Conservation (phyloP, 2,888 invertebrate genomes). For the Parasteatoda lunata region DNA sequence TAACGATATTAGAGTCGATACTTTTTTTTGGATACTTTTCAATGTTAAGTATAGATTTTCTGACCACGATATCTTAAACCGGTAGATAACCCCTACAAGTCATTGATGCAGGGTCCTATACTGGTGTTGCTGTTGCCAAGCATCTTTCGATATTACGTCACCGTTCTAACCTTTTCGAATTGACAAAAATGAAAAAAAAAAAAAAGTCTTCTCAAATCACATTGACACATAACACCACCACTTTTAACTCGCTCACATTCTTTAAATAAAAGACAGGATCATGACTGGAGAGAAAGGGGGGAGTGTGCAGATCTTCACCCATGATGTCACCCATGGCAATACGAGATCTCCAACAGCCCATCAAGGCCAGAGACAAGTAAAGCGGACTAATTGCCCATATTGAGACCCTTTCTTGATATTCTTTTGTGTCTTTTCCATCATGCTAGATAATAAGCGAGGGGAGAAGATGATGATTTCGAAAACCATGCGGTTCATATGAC, state of each 20-base stretch:
- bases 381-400: constrained; percentile 59
- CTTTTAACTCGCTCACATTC: not conserved
- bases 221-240: too few species aligned
- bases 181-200: too few species aligned
- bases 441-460: constrained; percentile 48
- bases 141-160: too few species aligned
- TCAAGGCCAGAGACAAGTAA: constrained; percentile 4
- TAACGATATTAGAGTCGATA: too few species aligned
- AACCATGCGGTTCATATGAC: constrained; percentile 54
- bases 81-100: too few species aligned
- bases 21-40: too few species aligned
- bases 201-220: too few species aligned
- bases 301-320: constrained; percentile 9
- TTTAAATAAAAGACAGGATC: not conserved
- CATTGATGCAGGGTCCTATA: too few species aligned
- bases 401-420: constrained; percentile 24
- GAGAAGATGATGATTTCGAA: constrained; percentile 33
- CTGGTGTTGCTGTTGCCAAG: too few species aligned
- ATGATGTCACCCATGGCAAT: constrained; percentile 16
- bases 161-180: too few species aligned
- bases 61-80: too few species aligned
- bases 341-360: constrained; percentile 1
- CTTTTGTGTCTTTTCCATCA: constrained; percentile 31
- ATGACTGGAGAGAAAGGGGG: not conserved
- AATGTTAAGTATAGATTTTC: too few species aligned